phyloP scores from a whole-genome alignment of 2,113 vertebrate species.

The Nymphicus hollandicus region DNA sequence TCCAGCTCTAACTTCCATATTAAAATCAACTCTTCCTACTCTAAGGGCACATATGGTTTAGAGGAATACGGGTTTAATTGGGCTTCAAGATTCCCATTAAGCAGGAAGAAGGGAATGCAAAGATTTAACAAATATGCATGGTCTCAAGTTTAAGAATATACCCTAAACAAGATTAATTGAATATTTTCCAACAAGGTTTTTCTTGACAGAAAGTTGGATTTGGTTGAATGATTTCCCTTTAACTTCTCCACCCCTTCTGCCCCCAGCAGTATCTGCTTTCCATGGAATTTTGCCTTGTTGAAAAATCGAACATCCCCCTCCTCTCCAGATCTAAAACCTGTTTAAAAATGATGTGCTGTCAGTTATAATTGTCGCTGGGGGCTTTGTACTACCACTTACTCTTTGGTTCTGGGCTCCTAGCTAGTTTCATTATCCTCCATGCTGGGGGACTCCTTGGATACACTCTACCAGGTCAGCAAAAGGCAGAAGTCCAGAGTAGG shows the following conservation, averaged over 20 bases:
- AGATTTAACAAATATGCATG: background rate
- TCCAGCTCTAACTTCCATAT: background rate
- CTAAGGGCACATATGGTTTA: background rate
- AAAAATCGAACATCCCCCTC: background rate
- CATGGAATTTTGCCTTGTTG: background rate
- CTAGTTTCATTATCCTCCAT: background rate
- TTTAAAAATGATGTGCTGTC: background rate
- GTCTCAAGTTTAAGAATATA: background rate
- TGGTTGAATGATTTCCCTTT: background rate
- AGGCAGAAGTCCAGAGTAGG: background rate
- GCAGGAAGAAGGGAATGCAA: background rate
- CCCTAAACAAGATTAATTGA: background rate
- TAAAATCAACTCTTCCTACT: background rate
- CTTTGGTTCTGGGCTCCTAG: background rate
- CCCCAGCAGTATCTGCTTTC: background rate
- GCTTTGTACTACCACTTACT: background rate
- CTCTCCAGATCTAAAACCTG: background rate
- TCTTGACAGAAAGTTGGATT: conserved; percentile 14
- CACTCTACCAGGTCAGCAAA: background rate
- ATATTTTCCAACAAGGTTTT: background rate
- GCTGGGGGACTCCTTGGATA: background rate
- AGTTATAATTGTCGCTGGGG: background rate
- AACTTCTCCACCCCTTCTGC: background rate
- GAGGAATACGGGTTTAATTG: background rate
- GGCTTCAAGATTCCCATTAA: background rate